Conservation (phyloP, 1,140 invertebrate species). For the Philaenus spumarius region DNA sequence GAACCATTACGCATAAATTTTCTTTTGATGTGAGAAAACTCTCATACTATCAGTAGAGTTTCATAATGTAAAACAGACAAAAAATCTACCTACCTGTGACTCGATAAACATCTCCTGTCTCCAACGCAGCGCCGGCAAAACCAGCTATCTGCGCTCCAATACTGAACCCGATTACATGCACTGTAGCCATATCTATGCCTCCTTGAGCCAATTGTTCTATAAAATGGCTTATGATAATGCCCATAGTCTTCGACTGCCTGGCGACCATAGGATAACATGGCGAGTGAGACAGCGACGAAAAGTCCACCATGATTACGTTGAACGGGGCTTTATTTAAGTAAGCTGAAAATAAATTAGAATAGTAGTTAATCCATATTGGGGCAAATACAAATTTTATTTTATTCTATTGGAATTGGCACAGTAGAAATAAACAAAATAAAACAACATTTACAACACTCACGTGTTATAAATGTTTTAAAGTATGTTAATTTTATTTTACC, state of each 20-base stretch:
- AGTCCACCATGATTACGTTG: conserved; percentile 12
- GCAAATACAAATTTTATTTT: too few relatives aligned
- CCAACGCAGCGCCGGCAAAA: conserved; percentile 54
- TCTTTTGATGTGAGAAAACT: background rate
- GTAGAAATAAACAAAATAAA: too few relatives aligned
- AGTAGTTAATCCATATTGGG: too few relatives aligned
- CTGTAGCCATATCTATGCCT: background rate
- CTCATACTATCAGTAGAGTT: background rate
- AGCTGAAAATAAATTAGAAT: conserved; percentile 5
- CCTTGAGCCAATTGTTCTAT: conserved; percentile 10
- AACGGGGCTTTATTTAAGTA: background rate
- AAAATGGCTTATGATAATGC: background rate
- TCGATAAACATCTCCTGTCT: background rate
- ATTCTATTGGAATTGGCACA: too few relatives aligned
- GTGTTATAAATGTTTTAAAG: too few relatives aligned
- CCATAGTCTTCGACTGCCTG: background rate
- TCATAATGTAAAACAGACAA: background rate
- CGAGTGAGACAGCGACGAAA: background rate
- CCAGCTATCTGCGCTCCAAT: conserved; percentile 85
- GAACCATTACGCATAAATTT: background rate
- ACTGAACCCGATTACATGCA: conserved; percentile 43
- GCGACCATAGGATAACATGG: conserved; percentile 7
- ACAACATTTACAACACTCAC: too few relatives aligned
- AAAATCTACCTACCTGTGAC: background rate
- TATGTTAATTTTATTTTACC: too few relatives aligned